phyloP scores from a whole-genome alignment of 2,797 vertebrate genomes.

The Protonibea diacanthus region DNA sequence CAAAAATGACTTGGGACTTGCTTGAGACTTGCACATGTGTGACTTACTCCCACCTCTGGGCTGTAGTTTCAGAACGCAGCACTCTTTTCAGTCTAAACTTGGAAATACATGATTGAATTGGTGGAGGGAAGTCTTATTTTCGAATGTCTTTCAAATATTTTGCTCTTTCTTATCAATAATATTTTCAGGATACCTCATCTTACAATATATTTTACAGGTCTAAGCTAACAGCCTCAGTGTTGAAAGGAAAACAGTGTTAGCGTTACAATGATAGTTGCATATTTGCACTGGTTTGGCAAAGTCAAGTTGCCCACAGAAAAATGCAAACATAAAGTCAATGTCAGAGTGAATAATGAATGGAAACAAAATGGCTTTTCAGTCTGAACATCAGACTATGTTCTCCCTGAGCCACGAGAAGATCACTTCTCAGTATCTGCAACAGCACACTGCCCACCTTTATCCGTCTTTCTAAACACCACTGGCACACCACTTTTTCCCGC shows the following conservation, averaged over 20 bases:
- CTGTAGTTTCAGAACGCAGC: not conserved
- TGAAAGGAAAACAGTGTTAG: not conserved
- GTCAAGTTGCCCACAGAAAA: slow-evolving; percentile 10
- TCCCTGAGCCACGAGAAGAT: slow-evolving; percentile 34
- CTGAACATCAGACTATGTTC: slow-evolving; percentile 36
- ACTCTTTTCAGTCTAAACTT: not conserved
- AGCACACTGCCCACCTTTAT: slow-evolving; percentile 33
- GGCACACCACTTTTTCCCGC: slow-evolving; percentile 46
- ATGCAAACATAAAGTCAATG: slow-evolving; percentile 1
- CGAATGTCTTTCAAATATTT: not conserved
- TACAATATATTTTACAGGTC: not conserved
- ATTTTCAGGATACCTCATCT: not conserved
- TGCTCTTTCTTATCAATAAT: no score
- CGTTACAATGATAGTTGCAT: not conserved
- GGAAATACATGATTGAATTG: no score
- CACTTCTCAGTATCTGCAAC: slow-evolving; percentile 35
- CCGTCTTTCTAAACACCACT: slow-evolving; percentile 52
- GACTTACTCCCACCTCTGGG: no score
- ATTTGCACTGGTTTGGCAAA: slow-evolving; percentile 20
- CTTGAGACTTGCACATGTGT: no score
- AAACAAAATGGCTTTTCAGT: slow-evolving; percentile 45
- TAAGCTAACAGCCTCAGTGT: not conserved
- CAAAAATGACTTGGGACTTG: no score
- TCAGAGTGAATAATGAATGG: slow-evolving; percentile 36
- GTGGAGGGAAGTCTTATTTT: not conserved